Evolutionary conservation across 2,888 invertebrate species (phyloP).

Genomic region (Abrostola triplasia): DNA sequence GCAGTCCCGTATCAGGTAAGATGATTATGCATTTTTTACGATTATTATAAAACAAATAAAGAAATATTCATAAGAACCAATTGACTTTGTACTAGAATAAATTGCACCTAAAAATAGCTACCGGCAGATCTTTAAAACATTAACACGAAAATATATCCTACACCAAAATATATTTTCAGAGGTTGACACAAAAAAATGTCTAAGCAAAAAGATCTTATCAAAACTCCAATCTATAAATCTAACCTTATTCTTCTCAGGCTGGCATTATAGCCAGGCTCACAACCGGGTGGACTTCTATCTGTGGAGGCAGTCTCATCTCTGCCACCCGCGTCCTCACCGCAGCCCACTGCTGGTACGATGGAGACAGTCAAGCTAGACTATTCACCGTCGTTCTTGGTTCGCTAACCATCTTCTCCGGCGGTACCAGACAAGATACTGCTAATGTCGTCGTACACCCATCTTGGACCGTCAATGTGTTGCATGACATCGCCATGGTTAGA

Average conservation of each 20-base stretch:
- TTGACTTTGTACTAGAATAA: no score
- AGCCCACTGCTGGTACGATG: slow-evolving; percentile 84
- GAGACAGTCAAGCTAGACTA: slow-evolving; percentile 66
- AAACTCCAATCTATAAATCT: no score
- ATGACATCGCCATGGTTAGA: slow-evolving; percentile 76
- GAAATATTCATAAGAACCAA: neutral
- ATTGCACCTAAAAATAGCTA: no score
- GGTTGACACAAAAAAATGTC: no score
- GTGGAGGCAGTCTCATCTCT: slow-evolving; percentile 79
- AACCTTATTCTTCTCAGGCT: slow-evolving; percentile 61
- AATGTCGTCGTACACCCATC: slow-evolving; percentile 69
- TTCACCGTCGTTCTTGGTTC: slow-evolving; percentile 80
- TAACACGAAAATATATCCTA: no score
- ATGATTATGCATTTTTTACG: slow-evolving; percentile 4
- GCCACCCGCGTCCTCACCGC: slow-evolving; percentile 75
- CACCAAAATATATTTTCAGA: no score
- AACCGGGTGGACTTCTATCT: slow-evolving; percentile 73
- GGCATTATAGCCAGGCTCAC: slow-evolving; percentile 73
- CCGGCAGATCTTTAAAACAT: no score
- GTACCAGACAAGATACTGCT: slow-evolving; percentile 70
- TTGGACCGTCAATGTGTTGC: slow-evolving; percentile 70
- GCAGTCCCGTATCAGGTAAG: slow-evolving; percentile 70
- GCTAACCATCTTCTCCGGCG: slow-evolving; percentile 75
- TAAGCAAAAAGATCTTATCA: no score
- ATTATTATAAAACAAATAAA: slow-evolving; percentile 13